A percentile compares a stretch with the other conserved stretches of the same genome.
Conservation (phyloP, 2,113 vertebrate genomes). For the Excalfactoria chinensis region DNA sequence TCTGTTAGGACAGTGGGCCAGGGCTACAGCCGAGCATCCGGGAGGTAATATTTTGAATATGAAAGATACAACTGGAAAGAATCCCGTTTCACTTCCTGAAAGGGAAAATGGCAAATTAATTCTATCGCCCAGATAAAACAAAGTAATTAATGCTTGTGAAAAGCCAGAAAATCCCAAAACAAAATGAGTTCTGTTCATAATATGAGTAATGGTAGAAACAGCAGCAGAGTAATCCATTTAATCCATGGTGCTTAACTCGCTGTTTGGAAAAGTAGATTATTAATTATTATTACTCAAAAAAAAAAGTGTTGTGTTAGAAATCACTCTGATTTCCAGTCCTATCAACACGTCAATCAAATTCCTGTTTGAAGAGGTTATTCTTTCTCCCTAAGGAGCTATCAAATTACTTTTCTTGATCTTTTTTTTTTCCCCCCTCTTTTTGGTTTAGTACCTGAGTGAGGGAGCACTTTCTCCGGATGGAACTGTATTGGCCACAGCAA, state of each 20-base stretch:
- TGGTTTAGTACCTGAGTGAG: constrained; percentile 89
- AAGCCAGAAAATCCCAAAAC: background rate
- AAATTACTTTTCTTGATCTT: background rate
- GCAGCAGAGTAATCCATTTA: background rate
- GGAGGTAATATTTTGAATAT: background rate
- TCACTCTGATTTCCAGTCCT: background rate
- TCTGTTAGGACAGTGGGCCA: background rate
- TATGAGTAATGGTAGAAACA: background rate
- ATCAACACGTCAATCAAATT: background rate
- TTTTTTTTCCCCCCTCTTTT: background rate
- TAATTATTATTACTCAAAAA: background rate
- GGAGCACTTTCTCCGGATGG: constrained; percentile 97
- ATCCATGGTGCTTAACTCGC: background rate
- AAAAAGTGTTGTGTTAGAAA: background rate
- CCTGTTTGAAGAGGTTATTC: background rate
- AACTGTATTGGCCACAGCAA: constrained; percentile 95
- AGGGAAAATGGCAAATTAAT: background rate
- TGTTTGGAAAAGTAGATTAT: background rate
- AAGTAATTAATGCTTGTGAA: background rate
- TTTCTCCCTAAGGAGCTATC: background rate
- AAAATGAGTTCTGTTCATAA: background rate
- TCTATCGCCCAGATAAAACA: background rate
- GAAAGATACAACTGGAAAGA: background rate
- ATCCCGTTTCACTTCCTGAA: background rate
- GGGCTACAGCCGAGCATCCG: background rate